phyloP scores from a whole-genome alignment of 1,140 invertebrate genomes.

The Helicoverpa zea region DNA sequence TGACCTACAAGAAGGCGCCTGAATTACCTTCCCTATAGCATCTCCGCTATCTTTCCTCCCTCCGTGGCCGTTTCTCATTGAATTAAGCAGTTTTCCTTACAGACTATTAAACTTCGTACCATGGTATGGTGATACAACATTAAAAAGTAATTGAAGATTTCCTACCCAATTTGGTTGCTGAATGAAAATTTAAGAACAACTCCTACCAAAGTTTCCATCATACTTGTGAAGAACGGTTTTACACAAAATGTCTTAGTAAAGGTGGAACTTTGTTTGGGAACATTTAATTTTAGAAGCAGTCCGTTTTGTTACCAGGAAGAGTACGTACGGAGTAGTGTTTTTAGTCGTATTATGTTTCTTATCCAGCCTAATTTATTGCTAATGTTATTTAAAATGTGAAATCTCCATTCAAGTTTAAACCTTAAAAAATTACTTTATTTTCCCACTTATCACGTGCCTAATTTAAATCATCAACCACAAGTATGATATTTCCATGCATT shows the following conservation, averaged over 20 bases:
- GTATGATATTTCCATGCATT: no score
- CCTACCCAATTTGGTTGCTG: not conserved
- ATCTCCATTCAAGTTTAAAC: no score
- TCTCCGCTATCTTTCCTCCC: no score
- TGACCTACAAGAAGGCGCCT: no score
- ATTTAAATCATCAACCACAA: no score
- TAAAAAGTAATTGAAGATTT: constrained; percentile 23
- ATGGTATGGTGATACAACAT: not conserved
- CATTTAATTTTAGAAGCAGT: not conserved
- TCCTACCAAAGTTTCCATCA: not conserved
- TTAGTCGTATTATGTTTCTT: no score
- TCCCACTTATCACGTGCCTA: no score
- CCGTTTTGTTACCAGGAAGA: no score
- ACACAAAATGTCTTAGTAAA: not conserved
- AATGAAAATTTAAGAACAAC: constrained; percentile 18
- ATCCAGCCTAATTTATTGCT: no score
- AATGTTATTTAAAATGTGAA: no score
- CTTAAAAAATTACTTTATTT: no score
- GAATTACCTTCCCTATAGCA: no score
- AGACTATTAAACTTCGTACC: constrained; percentile 1
- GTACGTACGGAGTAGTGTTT: not conserved
- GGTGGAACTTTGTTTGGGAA: not conserved
- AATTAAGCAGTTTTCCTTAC: not conserved
- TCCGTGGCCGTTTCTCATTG: not conserved
- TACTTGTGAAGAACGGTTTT: not conserved